These are phyloP conservation scores for Xyrauchen texanus DNA, from an alignment of 2,113 vertebrate species.

Conservation along the genomic window DNA sequence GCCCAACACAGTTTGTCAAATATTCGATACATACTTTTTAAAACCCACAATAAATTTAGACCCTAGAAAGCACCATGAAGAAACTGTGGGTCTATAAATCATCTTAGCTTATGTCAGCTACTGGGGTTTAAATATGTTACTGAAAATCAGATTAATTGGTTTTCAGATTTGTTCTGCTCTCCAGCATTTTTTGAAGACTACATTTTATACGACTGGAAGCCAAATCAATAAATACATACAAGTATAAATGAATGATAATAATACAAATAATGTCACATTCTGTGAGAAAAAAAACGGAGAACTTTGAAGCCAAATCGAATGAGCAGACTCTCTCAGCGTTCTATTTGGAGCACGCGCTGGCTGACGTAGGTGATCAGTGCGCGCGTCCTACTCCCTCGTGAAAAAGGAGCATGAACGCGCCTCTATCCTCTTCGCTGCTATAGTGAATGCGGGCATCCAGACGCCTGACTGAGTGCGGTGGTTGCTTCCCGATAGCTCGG, in stretches of 20 bases:
- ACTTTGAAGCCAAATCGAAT: background rate
- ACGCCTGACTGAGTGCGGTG: slow-evolving; percentile 71
- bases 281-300: no score
- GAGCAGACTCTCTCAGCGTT: slow-evolving; percentile 29
- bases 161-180: background rate
- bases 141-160: background rate
- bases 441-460: slow-evolving; percentile 78
- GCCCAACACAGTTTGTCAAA: background rate
- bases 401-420: slow-evolving; percentile 68
- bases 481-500: slow-evolving; percentile 65
- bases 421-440: slow-evolving; percentile 65
- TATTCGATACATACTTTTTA: background rate
- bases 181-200: no score
- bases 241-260: no score
- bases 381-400: slow-evolving; percentile 71
- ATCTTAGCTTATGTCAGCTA: background rate
- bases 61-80: no score
- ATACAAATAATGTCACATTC: no score
- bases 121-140: no score
- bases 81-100: background rate
- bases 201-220: no score
- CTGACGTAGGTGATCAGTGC: slow-evolving; percentile 73
- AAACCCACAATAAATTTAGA: background rate
- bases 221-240: no score
- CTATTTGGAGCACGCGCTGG: slow-evolving; percentile 63